phyloP scores from a whole-genome alignment of 2,888 invertebrate species.

The Drosophila limbata region DNA sequence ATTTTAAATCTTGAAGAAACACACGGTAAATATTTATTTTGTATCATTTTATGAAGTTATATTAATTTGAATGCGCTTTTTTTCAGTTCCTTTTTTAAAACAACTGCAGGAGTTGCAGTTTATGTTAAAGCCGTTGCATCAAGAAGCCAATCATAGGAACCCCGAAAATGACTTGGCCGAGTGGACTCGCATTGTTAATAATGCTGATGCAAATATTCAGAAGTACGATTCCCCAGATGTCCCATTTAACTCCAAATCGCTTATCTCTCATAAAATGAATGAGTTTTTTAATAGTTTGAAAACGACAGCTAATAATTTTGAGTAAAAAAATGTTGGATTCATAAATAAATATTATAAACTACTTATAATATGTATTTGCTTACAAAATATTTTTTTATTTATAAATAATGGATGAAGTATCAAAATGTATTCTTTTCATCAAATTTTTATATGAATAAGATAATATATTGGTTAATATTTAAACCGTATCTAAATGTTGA shows the following conservation, averaged over 20 bases:
- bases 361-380: conserved; percentile 6
- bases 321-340: conserved; percentile 16
- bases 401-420: not conserved
- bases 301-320: conserved; percentile 56
- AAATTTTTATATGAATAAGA: not conserved
- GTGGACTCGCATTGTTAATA: conserved; percentile 70
- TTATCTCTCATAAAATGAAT: conserved; percentile 30
- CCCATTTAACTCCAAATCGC: conserved; percentile 5
- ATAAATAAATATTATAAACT: not conserved
- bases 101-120: conserved; percentile 81
- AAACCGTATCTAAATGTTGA: not conserved
- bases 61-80: conserved; percentile 5
- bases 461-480: not conserved
- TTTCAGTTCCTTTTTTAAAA: conserved; percentile 75
- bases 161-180: conserved; percentile 67
- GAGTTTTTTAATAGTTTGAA: conserved; percentile 70
- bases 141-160: conserved; percentile 64
- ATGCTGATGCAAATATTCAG: conserved; percentile 36
- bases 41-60: not conserved
- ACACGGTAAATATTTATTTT: conserved; percentile 65
- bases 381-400: conserved; percentile 10
- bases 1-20: conserved; percentile 71
- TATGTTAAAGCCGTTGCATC: conserved; percentile 71
- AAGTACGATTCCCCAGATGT: conserved; percentile 7
- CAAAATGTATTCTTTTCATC: not conserved